phyloP scores from a whole-genome alignment of 2,888 invertebrate species.

The Conistra vaccinii region DNA sequence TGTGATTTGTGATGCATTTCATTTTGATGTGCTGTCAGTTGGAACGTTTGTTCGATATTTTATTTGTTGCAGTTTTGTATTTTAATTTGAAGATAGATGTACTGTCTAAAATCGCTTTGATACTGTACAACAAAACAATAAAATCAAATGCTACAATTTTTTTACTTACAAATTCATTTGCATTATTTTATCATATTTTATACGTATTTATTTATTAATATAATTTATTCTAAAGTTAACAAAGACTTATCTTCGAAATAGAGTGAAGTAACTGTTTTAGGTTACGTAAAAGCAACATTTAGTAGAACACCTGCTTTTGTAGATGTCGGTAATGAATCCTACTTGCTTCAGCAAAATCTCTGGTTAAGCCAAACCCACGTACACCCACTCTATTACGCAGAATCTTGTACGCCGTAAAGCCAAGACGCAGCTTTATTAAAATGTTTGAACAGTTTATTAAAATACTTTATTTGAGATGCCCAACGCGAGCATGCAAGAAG shows the following conservation, averaged over 20 bases:
- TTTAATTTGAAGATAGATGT: background rate
- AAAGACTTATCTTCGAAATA: background rate
- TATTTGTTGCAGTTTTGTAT: conserved; percentile 11
- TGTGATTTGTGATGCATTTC: conserved; percentile 27
- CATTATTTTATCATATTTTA: too few relatives aligned
- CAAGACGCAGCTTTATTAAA: conserved; percentile 50
- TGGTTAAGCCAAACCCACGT: background rate
- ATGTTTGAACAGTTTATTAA: conserved; percentile 61
- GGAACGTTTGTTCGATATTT: background rate
- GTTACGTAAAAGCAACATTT: background rate
- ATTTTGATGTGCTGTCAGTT: conserved; percentile 6
- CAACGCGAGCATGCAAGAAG: conserved; percentile 17
- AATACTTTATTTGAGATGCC: conserved; percentile 47
- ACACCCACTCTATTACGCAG: conserved; percentile 11
- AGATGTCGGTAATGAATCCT: too few relatives aligned
- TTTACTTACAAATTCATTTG: background rate
- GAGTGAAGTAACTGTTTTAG: background rate
- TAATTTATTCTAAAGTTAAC: background rate
- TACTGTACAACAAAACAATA: background rate
- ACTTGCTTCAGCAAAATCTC: conserved; percentile 12
- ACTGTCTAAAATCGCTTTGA: background rate
- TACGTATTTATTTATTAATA: too few relatives aligned
- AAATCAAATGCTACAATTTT: background rate
- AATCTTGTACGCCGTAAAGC: conserved; percentile 32
- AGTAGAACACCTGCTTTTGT: too few relatives aligned